These are phyloP conservation scores for Amblyopsis rosae DNA, from an alignment of 2,113 vertebrate species.

Conservation along the genomic window DNA sequence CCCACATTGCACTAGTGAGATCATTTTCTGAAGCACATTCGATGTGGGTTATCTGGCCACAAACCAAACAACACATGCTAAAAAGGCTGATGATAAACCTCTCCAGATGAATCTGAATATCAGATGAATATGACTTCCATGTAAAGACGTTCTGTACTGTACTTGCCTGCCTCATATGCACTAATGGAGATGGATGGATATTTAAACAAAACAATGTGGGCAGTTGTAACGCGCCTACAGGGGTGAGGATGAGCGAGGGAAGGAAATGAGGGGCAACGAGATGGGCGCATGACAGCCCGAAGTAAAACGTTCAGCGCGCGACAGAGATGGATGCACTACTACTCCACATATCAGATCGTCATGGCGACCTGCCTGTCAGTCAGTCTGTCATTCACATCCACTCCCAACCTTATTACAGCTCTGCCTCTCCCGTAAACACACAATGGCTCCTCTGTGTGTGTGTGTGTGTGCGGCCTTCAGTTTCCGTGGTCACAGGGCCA, in stretches of 20 bases:
- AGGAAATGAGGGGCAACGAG: neutral
- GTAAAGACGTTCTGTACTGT: neutral
- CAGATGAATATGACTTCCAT: no score
- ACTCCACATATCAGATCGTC: slow-evolving; percentile 53
- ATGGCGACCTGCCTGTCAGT: slow-evolving; percentile 63
- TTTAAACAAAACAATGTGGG: no score
- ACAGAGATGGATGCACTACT: slow-evolving; percentile 38
- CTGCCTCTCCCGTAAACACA: slow-evolving; percentile 38
- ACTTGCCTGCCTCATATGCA: neutral
- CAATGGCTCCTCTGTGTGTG: slow-evolving; percentile 64
- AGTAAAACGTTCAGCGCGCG: slow-evolving; percentile 23
- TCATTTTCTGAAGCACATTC: no score
- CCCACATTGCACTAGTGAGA: no score
- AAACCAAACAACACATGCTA: no score
- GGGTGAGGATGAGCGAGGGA: neutral
- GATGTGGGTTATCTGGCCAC: no score
- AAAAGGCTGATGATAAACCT: no score
- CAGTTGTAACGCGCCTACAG: no score
- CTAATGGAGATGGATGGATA: neutral
- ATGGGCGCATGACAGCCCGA: neutral
- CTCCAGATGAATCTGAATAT: no score
- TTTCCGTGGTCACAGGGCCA: slow-evolving; percentile 34
- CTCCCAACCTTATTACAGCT: slow-evolving; percentile 52
- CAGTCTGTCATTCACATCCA: slow-evolving; percentile 71
- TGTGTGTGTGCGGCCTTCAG: slow-evolving; percentile 18